Conservation (phyloP, 2,888 invertebrate species). For the Cyaniris semiargus region DNA sequence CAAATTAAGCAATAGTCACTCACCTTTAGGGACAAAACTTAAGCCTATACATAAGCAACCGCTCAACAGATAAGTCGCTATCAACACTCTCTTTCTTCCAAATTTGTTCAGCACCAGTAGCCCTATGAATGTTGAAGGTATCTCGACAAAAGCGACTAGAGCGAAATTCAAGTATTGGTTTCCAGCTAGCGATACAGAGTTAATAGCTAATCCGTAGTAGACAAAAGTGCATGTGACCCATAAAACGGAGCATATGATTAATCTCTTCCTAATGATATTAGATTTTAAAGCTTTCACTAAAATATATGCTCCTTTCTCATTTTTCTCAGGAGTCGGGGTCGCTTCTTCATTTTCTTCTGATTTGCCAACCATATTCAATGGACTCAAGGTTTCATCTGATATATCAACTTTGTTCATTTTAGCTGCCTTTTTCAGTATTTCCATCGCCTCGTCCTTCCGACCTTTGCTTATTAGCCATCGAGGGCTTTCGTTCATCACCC, state of each 20-base stretch:
- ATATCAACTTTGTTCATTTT: slow-evolving; percentile 80
- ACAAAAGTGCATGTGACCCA: slow-evolving; percentile 91
- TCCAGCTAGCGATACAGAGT: slow-evolving; percentile 87
- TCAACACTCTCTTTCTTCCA: slow-evolving; percentile 83
- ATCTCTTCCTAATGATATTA: slow-evolving; percentile 76
- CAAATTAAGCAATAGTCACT: neutral
- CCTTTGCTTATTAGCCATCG: slow-evolving; percentile 89
- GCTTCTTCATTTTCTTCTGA: slow-evolving; percentile 40
- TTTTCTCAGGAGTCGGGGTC: slow-evolving; percentile 39
- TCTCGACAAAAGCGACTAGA: slow-evolving; percentile 82
- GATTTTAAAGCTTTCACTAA: slow-evolving; percentile 76
- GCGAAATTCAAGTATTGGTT: slow-evolving; percentile 90
- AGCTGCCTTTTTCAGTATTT: slow-evolving; percentile 83
- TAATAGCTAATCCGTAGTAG: slow-evolving; percentile 89
- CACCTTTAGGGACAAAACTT: slow-evolving; percentile 6
- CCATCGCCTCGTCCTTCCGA: slow-evolving; percentile 82
- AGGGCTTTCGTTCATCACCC: slow-evolving; percentile 86
- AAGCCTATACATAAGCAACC: slow-evolving; percentile 53
- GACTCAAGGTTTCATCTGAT: slow-evolving; percentile 63
- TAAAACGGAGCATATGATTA: slow-evolving; percentile 84
- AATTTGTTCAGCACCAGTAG: slow-evolving; percentile 82
- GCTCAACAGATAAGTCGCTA: slow-evolving; percentile 82
- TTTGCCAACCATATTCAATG: slow-evolving; percentile 57
- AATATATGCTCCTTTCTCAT: slow-evolving; percentile 47
- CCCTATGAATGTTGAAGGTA: slow-evolving; percentile 85